phyloP scores from a whole-genome alignment of 1,140 invertebrate genomes.

The Magallana gigas region DNA sequence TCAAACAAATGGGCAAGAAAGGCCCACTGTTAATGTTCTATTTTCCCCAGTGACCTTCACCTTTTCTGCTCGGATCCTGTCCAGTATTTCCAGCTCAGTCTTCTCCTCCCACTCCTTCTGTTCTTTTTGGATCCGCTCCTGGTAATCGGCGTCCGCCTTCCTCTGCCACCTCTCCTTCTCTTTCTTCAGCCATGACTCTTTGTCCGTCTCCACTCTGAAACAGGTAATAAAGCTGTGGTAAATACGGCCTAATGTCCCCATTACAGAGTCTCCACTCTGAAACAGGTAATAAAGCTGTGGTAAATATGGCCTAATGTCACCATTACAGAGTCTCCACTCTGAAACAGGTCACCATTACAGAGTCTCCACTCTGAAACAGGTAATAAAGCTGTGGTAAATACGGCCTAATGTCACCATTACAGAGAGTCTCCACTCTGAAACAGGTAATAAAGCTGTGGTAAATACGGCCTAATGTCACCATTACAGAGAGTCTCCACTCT shows the following conservation, averaged over 20 bases:
- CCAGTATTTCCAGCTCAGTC: constrained; percentile 51
- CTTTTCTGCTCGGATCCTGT: constrained; percentile 23
- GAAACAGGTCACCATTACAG: too few species aligned
- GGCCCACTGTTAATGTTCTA: background rate
- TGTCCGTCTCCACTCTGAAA: constrained; percentile 37
- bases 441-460: background rate
- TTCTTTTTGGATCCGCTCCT: constrained; percentile 47
- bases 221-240: background rate
- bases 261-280: too few species aligned
- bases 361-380: too few species aligned
- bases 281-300: too few species aligned
- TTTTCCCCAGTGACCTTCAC: background rate
- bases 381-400: too few species aligned
- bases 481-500: too few species aligned
- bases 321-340: too few species aligned
- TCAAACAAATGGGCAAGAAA: too few species aligned
- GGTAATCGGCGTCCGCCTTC: constrained; percentile 49
- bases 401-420: too few species aligned
- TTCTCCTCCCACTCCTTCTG: constrained; percentile 54
- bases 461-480: too few species aligned
- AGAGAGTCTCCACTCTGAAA: constrained; percentile 32
- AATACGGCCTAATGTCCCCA: too few species aligned
- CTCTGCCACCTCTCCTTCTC: constrained; percentile 49
- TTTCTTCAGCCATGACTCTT: constrained; percentile 44
- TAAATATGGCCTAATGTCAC: too few species aligned